These are phyloP conservation scores for Phymastichus coffea DNA, from an alignment of 1,140 invertebrate genomes.

Conservation along the genomic window DNA sequence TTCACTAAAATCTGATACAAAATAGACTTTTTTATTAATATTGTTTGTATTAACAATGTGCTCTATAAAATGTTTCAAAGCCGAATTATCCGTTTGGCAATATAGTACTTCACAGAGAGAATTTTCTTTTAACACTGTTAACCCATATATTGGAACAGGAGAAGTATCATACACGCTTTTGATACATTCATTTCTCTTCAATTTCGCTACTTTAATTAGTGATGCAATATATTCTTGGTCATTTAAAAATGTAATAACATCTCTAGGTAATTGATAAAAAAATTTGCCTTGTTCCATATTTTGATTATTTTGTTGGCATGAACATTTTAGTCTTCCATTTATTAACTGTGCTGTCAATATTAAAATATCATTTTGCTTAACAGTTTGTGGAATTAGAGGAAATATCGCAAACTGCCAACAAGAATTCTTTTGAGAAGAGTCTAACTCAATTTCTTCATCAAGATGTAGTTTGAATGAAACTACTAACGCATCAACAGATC, in stretches of 20 bases:
- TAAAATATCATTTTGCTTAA: slow-evolving; percentile 30
- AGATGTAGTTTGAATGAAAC: slow-evolving; percentile 75
- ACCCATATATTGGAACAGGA: slow-evolving; percentile 49
- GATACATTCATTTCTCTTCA: slow-evolving; percentile 29
- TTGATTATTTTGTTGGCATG: slow-evolving; percentile 33
- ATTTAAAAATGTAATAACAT: slow-evolving; percentile 60
- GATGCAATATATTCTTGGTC: slow-evolving; percentile 52
- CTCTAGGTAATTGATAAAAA: slow-evolving; percentile 44
- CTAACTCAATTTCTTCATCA: slow-evolving; percentile 64
- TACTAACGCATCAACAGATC: slow-evolving; percentile 64
- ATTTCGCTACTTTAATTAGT: slow-evolving; percentile 34
- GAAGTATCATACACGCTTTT: slow-evolving; percentile 44
- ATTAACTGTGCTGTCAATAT: slow-evolving; percentile 42
- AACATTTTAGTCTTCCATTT: slow-evolving; percentile 51
- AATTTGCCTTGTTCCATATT: slow-evolving; percentile 28
- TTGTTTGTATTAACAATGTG: slow-evolving; percentile 35
- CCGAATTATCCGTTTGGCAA: slow-evolving; percentile 35
- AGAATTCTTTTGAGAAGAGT: slow-evolving; percentile 56
- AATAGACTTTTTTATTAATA: slow-evolving; percentile 30
- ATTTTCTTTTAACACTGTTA: slow-evolving; percentile 39
- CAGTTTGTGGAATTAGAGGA: slow-evolving; percentile 47
- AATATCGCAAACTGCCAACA: slow-evolving; percentile 81
- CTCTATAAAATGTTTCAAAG: slow-evolving; percentile 34
- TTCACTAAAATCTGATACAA: slow-evolving; percentile 33
- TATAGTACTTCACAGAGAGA: slow-evolving; percentile 36